Evolutionary conservation across 2,797 vertebrate species (phyloP), one percentile per base, ranked within the genome.

Genomic region (Chaetophractus vellerosus): DNA sequence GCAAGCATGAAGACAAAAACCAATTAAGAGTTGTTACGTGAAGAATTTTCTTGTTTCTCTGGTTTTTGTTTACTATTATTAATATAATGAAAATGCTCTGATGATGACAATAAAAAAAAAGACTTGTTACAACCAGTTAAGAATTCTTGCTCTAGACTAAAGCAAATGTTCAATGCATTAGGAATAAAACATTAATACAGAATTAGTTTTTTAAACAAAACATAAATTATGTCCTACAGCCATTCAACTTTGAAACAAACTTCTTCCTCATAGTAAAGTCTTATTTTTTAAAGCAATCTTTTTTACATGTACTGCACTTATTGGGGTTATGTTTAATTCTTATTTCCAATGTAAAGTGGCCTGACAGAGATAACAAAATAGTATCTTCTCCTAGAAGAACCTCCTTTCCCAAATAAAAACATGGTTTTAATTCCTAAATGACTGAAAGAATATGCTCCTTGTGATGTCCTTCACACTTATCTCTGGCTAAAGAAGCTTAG

Each of bases 231-330:
- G 41, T 87, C 33, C 38, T 94, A 86, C 4, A 85, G 61, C 82
- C 24, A 82, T 82, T 82, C 76, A 80, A 90, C 33, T 86, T 68
- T 86, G 45, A 93, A 94, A 95, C 26, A 86, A 93, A 12, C 15
- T 90, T 88, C 21, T 92, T 75, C 45, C 63, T n/a, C 41, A 87
- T 87, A 91, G 59, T 83, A 72, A 26, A 52, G 8, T 52, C 83
- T 71, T 90, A 68, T 41, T 83, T 88, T 52, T 95, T 84, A 75
- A 95, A 96, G 33, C 5, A 86, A 85, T 71, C 52, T 76, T 52
- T 91, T 75, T 50, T 45, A 68, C n/a, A 88, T 6, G 31, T 41
- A 79, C 23, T 69, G 7, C 0, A 83, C 11, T 78, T 63, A 85
- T 0, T 85, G 14, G 3, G n/a, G 31, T 95, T 82, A 66, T 0